Evolutionary conservation across 1,140 invertebrate genomes (phyloP).

Genomic region (Drosophila miranda): DNA sequence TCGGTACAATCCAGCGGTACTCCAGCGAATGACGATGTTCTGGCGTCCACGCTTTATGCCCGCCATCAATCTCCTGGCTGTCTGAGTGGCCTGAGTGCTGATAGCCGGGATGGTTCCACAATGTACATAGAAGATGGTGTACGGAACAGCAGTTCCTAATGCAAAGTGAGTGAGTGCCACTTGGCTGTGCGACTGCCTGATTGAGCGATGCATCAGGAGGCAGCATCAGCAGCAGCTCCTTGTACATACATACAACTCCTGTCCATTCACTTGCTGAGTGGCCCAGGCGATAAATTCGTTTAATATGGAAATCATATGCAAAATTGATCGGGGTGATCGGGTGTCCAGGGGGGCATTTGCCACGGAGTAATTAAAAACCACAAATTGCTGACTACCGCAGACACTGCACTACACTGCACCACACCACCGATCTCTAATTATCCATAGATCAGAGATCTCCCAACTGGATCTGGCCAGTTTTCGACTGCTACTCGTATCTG

Average conservation of each 20-base stretch:
- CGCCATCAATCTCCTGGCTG: conserved; percentile 60
- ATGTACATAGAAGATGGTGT: conserved; percentile 30
- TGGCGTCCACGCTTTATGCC: conserved; percentile 46
- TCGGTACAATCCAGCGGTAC: conserved; percentile 15
- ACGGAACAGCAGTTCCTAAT: conserved; percentile 30
- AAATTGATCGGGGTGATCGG: conserved; percentile 10
- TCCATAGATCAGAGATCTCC: conserved; percentile 31
- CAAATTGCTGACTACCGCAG: conserved; percentile 33
- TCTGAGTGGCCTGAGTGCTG: conserved; percentile 55
- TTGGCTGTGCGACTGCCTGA: conserved; percentile 24
- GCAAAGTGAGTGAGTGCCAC: conserved; percentile 37
- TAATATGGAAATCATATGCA: conserved; percentile 66
- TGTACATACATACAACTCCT: neutral
- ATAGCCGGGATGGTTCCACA: conserved; percentile 50
- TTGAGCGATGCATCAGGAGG: conserved; percentile 53
- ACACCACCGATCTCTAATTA: conserved; percentile 43
- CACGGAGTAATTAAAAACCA: conserved; percentile 56
- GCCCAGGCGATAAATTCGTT: conserved; percentile 62
- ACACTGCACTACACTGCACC: neutral
- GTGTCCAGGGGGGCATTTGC: neutral
- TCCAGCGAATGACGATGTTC: conserved; percentile 20
- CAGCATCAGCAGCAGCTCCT: conserved; percentile 6
- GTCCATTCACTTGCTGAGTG: conserved; percentile 28
- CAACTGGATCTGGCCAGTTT: conserved; percentile 22
- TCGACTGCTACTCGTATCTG: neutral